Evolutionary conservation across 1,140 invertebrate species (phyloP).

Genomic region (Drosophila teissieri): DNA sequence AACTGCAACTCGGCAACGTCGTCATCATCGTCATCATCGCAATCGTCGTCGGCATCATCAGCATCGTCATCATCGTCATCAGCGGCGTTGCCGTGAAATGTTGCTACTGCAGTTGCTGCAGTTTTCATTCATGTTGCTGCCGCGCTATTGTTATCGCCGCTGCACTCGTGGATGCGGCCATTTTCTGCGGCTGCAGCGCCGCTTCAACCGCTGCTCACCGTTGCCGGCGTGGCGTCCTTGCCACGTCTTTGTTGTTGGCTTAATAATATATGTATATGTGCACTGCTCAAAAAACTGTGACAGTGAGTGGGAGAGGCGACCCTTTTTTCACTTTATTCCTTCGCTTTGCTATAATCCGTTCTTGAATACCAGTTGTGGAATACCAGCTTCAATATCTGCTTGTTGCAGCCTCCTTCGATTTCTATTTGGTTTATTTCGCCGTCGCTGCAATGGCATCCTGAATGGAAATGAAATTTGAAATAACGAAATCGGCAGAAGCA

Average conservation of each 20-base stretch:
- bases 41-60: conserved; percentile 9
- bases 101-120: conserved; percentile 16
- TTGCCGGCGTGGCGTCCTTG: not conserved
- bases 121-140: conserved; percentile 29
- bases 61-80: conserved; percentile 7
- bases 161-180: conserved; percentile 42
- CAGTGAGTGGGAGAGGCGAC: not conserved
- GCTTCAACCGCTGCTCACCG: conserved; percentile 2
- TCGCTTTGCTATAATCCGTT: not conserved
- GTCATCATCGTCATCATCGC: conserved; percentile 2
- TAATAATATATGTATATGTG: conserved; percentile 5
- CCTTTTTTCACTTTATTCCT: not conserved
- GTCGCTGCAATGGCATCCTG: conserved; percentile 19
- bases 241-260: conserved; percentile 26
- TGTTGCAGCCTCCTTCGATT: conserved; percentile 3
- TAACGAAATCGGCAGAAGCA: conserved; percentile 25
- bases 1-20: conserved; percentile 10
- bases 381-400: not conserved
- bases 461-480: conserved; percentile 72
- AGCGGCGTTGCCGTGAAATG: not conserved
- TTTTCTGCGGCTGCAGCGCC: conserved; percentile 32
- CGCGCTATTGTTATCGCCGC: conserved; percentile 18
- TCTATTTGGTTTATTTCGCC: conserved; percentile 3
- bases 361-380: not conserved
- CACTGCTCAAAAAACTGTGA: not conserved